Evolutionary conservation across 2,113 vertebrate genomes (phyloP).

Genomic region (Callipepla squamata): DNA sequence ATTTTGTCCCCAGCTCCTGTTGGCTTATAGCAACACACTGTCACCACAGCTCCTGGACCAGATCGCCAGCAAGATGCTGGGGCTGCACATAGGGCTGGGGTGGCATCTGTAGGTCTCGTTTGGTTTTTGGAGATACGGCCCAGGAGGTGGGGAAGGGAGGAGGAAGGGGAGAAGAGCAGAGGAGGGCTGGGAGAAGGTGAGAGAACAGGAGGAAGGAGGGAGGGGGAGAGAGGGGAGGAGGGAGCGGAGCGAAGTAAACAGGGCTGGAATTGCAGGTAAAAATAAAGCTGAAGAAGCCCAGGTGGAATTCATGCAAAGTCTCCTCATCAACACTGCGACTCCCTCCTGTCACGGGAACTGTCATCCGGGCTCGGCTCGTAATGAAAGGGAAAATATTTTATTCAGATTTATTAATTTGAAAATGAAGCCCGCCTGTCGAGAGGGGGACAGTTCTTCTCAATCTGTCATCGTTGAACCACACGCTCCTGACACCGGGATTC

Average conservation of each 20-base stretch:
- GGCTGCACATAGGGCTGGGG: background rate
- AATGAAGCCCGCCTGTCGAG: conserved; percentile 99
- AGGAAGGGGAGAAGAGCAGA: background rate
- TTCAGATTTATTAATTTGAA: conserved; percentile 99
- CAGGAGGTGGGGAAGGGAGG: background rate
- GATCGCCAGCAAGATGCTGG: too few relatives aligned
- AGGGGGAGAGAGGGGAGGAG: conserved; percentile 44
- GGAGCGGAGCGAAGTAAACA: conserved; percentile 68
- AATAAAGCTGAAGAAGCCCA: conserved; percentile 88
- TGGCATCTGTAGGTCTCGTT: background rate
- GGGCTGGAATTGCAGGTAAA: conserved; percentile 83
- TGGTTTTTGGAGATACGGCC: background rate
- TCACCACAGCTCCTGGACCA: background rate
- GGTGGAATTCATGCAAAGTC: conserved; percentile 97
- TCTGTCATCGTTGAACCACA: conserved; percentile 96
- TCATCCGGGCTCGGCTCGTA: conserved; percentile 94
- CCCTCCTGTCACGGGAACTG: conserved; percentile 93
- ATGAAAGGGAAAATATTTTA: conserved; percentile 99
- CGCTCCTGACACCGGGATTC: conserved; percentile 95
- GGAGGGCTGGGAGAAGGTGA: conserved; percentile 8
- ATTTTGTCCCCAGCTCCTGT: background rate
- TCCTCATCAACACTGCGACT: conserved; percentile 90
- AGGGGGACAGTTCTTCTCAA: conserved; percentile 99
- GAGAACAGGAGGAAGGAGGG: conserved; percentile 61
- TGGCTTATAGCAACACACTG: background rate